Evolutionary conservation across 2,113 vertebrate species (phyloP).

Genomic region (Bucco capensis): DNA sequence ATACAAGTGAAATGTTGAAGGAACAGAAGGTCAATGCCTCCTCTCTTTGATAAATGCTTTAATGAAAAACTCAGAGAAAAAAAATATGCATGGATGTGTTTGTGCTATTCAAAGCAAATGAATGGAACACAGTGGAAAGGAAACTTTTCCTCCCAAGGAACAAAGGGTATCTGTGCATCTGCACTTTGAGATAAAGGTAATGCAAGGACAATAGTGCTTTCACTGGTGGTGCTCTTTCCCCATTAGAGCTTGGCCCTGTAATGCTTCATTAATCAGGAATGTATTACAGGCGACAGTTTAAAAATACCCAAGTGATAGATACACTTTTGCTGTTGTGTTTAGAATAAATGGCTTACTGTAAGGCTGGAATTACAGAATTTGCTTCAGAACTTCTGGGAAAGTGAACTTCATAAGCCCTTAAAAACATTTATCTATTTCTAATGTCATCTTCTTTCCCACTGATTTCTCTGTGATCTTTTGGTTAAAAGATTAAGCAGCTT

Average conservation of each 20-base stretch:
- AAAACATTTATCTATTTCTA: constrained; percentile 37
- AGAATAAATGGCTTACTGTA: constrained; percentile 75
- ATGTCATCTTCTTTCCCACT: neutral
- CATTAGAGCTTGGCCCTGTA: neutral
- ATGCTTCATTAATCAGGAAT: constrained; percentile 62
- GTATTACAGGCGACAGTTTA: constrained; percentile 47
- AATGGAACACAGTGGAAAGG: neutral
- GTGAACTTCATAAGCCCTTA: constrained; percentile 35
- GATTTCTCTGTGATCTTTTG: no score
- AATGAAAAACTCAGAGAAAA: neutral
- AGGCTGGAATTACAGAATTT: constrained; percentile 59
- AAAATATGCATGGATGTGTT: neutral
- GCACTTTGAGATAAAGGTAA: constrained; percentile 12
- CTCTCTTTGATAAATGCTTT: constrained; percentile 33
- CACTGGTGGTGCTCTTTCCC: neutral
- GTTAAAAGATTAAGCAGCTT: neutral
- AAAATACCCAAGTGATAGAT: constrained; percentile 71
- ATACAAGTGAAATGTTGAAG: constrained; percentile 3
- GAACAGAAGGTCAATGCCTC: constrained; percentile 1
- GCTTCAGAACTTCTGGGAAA: constrained; percentile 70
- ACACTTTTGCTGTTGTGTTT: constrained; percentile 45
- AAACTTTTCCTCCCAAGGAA: neutral
- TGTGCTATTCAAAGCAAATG: constrained; percentile 21
- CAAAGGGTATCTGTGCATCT: neutral
- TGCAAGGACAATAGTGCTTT: constrained; percentile 28